Evolutionary conservation across 2,888 invertebrate genomes (phyloP).

Genomic region (Globia sparganii): DNA sequence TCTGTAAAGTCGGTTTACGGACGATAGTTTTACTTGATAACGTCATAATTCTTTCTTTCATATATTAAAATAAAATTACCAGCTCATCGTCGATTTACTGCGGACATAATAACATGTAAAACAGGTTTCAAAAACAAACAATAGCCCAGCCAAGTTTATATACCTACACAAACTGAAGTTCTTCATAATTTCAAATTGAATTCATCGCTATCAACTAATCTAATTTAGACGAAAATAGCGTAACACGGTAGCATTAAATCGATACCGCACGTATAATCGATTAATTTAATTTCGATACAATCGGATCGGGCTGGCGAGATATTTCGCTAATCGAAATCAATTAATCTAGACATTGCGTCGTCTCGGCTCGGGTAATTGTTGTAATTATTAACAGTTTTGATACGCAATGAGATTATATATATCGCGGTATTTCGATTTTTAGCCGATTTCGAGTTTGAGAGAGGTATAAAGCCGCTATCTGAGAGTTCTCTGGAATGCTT

Average conservation of each 20-base stretch:
- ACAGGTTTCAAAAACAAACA: conserved; percentile 9
- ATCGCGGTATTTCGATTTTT: conserved; percentile 48
- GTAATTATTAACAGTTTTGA: conserved; percentile 75
- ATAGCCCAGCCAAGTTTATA: neutral
- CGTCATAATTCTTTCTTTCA: too few relatives aligned
- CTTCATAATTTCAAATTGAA: conserved; percentile 20
- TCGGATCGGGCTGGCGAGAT: conserved; percentile 70
- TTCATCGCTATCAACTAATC: conserved; percentile 36
- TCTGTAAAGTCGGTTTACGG: too few relatives aligned
- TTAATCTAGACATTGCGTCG: conserved; percentile 77
- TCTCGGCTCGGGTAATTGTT: conserved; percentile 67
- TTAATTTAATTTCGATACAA: conserved; percentile 69
- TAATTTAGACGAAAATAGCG: conserved; percentile 65
- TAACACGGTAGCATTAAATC: conserved; percentile 69
- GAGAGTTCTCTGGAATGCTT: conserved; percentile 13
- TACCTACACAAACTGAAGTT: neutral
- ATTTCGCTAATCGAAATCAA: conserved; percentile 80
- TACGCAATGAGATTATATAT: conserved; percentile 47
- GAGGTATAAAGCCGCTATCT: conserved; percentile 27
- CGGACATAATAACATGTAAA: neutral
- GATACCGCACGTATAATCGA: conserved; percentile 66
- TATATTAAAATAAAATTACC: neutral
- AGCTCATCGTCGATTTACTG: neutral
- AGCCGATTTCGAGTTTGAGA: conserved; percentile 23
- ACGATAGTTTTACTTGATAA: too few relatives aligned